Conservation (phyloP, 2,113 vertebrate genomes). For the Chionis minor region DNA sequence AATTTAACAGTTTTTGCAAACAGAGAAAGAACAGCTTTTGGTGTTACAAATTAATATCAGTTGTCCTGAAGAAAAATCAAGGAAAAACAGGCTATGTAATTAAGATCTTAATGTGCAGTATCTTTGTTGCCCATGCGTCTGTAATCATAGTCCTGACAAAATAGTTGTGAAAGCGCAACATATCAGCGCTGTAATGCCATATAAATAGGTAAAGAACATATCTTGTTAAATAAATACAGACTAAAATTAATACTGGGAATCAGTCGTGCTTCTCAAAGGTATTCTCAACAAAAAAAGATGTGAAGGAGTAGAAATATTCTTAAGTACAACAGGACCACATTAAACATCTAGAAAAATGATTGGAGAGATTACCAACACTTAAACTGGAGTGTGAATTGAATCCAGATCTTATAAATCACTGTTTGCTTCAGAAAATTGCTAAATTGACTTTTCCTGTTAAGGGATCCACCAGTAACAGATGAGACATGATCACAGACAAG, state of each 20-base stretch:
- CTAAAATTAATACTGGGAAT: not conserved
- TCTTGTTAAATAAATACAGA: not conserved
- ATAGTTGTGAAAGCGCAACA: not conserved
- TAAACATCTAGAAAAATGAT: not conserved
- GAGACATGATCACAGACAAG: not conserved
- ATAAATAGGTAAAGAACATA: not conserved
- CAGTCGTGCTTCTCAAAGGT: not conserved
- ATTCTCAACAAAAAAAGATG: not conserved
- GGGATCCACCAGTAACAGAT: not conserved
- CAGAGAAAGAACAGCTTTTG: not conserved
- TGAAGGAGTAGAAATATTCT: not conserved
- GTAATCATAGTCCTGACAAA: not conserved
- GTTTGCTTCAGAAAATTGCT: not conserved
- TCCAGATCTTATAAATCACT: not conserved
- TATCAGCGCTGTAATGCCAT: not conserved
- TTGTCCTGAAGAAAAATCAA: not conserved
- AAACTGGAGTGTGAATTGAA: not conserved
- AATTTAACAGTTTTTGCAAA: constrained; percentile 37
- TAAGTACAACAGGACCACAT: not conserved
- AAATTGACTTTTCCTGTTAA: not conserved
- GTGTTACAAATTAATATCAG: not conserved
- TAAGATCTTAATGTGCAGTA: not conserved
- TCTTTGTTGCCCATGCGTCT: not conserved
- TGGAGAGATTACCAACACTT: not conserved
- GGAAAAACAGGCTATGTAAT: not conserved